phyloP scores from a whole-genome alignment of 2,113 vertebrate genomes.

The Columbina picui region DNA sequence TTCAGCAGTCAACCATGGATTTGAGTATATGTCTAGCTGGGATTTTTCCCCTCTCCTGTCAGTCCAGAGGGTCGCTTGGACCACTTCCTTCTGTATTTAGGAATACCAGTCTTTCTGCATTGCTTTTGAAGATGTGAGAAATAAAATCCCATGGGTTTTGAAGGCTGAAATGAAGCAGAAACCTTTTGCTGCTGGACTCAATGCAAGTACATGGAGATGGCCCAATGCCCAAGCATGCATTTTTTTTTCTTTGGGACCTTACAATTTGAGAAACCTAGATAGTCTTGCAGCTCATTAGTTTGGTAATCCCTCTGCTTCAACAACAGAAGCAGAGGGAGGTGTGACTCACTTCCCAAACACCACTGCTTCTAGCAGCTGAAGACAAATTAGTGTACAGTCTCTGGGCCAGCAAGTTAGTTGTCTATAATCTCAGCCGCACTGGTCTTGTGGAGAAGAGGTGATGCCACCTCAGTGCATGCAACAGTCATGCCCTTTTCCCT shows the following conservation, averaged over 20 bases:
- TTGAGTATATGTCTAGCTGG: neutral
- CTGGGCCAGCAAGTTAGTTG: neutral
- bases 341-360: constrained; percentile 25
- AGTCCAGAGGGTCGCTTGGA: neutral
- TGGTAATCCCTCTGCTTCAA: constrained; percentile 3
- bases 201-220: neutral
- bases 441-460: neutral
- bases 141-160: neutral
- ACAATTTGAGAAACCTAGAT: neutral
- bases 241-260: neutral
- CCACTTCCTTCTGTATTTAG: neutral
- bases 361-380: neutral
- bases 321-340: constrained; percentile 7
- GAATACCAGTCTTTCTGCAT: neutral
- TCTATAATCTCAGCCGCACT: neutral
- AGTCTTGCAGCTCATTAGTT: neutral
- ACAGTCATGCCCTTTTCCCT: neutral
- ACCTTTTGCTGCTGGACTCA: neutral
- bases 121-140: neutral
- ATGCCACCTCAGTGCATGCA: neutral
- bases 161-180: constrained; percentile 40
- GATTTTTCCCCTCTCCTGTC: neutral
- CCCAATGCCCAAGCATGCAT: neutral
- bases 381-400: neutral
- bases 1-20: neutral